Evolutionary conservation across 1,140 invertebrate species (phyloP).

Genomic region (Cyphomyrmex costatus): DNA sequence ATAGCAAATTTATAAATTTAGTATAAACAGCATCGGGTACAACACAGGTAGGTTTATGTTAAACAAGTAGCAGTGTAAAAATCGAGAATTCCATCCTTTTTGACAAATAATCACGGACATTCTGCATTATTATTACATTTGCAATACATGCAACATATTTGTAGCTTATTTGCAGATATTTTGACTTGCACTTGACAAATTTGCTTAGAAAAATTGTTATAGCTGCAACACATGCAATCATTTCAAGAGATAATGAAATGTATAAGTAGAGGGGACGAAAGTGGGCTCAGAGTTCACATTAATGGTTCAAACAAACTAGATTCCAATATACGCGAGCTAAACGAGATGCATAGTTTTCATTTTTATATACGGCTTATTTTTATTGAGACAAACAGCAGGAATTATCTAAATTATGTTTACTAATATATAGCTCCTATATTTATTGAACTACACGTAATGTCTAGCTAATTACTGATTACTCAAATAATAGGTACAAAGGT

Average conservation of each 20-base stretch:
- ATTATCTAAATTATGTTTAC: slow-evolving; percentile 51
- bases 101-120: slow-evolving; percentile 66
- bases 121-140: slow-evolving; percentile 39
- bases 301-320: slow-evolving; percentile 50
- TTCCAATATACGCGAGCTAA: slow-evolving; percentile 42
- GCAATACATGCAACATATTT: slow-evolving; percentile 44
- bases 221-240: slow-evolving; percentile 54
- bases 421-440: slow-evolving; percentile 55
- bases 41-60: slow-evolving; percentile 64
- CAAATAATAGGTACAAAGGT: slow-evolving; percentile 50
- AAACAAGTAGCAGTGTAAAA: slow-evolving; percentile 58
- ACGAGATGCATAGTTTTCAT: slow-evolving; percentile 51
- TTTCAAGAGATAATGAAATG: slow-evolving; percentile 12
- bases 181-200: slow-evolving; percentile 61
- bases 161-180: slow-evolving; percentile 61
- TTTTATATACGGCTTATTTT: slow-evolving; percentile 66
- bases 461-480: slow-evolving; percentile 57
- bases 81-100: slow-evolving; percentile 68
- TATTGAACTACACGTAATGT: slow-evolving; percentile 56
- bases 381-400: slow-evolving; percentile 25
- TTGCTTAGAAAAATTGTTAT: slow-evolving; percentile 63
- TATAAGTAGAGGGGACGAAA: slow-evolving; percentile 13
- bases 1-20: slow-evolving; percentile 73
- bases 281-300: neutral
- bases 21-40: slow-evolving; percentile 67